These are phyloP conservation scores for Cassiopea andromeda DNA, from an alignment of 30 jellyfish, hydroid and myxozoan species.

Conservation along the genomic window DNA sequence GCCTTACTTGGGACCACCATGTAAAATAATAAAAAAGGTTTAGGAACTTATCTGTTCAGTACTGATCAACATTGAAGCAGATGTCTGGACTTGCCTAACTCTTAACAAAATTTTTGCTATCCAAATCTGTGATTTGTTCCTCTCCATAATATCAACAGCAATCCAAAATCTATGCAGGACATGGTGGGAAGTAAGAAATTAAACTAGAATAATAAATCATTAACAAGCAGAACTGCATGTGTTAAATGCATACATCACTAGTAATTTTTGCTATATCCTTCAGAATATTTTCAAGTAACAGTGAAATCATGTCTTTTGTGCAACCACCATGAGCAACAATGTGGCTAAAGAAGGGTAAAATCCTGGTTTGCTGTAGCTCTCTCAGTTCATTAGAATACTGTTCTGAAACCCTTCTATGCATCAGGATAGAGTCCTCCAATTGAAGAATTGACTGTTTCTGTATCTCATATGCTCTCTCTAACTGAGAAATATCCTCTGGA, in stretches of 20 bases:
- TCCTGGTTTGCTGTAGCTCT: slow-evolving; percentile 67
- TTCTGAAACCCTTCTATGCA: slow-evolving; percentile 75
- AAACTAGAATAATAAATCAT: too few relatives aligned
- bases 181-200: too few relatives aligned
- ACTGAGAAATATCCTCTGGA: slow-evolving; percentile 78
- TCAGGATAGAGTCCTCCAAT: slow-evolving; percentile 64
- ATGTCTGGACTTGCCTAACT: too few relatives aligned
- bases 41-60: too few relatives aligned
- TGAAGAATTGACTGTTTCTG: slow-evolving; percentile 67
- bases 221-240: too few relatives aligned
- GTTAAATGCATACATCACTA: slow-evolving; percentile 53
- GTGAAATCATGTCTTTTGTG: slow-evolving; percentile 28
- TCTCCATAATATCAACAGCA: too few relatives aligned
- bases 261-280: slow-evolving; percentile 62
- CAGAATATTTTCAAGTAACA: slow-evolving; percentile 31
- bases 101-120: too few relatives aligned
- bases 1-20: too few relatives aligned
- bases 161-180: too few relatives aligned
- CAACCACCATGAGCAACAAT: slow-evolving; percentile 30
- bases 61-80: too few relatives aligned
- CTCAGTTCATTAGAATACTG: slow-evolving; percentile 71
- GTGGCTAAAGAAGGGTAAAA: slow-evolving; percentile 61
- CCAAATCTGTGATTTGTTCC: too few relatives aligned
- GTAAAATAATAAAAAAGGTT: too few relatives aligned
- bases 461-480: slow-evolving; percentile 50